Evolutionary conservation across 1,140 invertebrate species (phyloP).

Genomic region (Periplaneta americana): DNA sequence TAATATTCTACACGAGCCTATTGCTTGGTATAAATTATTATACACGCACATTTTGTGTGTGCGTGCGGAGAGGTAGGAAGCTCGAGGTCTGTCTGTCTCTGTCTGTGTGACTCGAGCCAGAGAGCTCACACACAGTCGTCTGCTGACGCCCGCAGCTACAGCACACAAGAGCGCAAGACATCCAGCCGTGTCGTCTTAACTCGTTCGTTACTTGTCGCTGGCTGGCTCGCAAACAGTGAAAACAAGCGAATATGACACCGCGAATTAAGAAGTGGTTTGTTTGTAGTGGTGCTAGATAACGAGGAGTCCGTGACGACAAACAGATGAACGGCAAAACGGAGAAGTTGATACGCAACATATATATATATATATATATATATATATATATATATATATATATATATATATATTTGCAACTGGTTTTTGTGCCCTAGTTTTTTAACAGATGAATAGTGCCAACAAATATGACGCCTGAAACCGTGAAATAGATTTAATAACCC

Average conservation of each 20-base stretch:
- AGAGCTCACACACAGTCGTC: neutral
- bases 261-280: neutral
- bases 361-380: too few species aligned
- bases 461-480: neutral
- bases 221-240: neutral
- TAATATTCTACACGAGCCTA: too few species aligned
- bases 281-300: neutral
- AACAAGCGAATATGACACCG: neutral
- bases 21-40: too few species aligned
- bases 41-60: too few species aligned
- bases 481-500: neutral
- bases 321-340: neutral
- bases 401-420: neutral
- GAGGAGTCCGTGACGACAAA: neutral
- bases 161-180: neutral
- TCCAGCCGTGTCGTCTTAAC: neutral
- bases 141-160: neutral
- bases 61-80: neutral
- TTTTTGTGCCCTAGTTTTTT: neutral
- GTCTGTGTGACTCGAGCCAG: neutral
- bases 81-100: neutral
- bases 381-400: too few species aligned
- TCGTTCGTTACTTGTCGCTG: neutral
- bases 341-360: neutral
- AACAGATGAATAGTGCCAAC: neutral